Base-by-base conservation (phyloP, 2,797 vertebrate genomes). In the Hydrocynus forskahlii region DNA sequence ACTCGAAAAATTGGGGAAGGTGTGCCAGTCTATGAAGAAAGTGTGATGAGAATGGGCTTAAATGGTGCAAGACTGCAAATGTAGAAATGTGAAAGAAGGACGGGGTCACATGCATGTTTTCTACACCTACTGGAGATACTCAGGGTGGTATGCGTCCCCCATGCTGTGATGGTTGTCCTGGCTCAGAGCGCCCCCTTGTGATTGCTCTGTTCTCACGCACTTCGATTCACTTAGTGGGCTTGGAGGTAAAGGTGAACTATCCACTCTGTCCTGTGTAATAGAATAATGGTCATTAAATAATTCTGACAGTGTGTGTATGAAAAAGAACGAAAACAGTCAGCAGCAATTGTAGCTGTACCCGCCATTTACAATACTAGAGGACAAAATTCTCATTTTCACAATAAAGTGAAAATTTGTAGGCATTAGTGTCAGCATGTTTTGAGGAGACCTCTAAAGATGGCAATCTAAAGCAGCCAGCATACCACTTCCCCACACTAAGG, bases 181-280 rank as follows among this genome's bases (percentile, higher is more conserved):
- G 64, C 25, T 80, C 35, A 74, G 16, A 78, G 55, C 29, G 25
- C 83, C 82, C 77, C 81, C 83, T 80, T 82, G 81, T 85, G 85
- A 72, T 70, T 80, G 21, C 21, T 78, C 72, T 57, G 48, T 67
- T 76, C 25, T 84, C 62, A 40, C 84, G 67, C 43, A 43, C 48
- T 85, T 83, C 10, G 50, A 19, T 38, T 74, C 59, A 62, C 35
- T 59, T 29, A 6, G 14, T 69, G 38, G 13, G 13, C 35, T 45
- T 21, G 45, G 6, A 45, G 21, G 35, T 68, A 59, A 64, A 19
- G 1, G 43, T 78, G 38, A 21, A 48, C 52, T 60, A 64, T 54
- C 66, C 21, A 2, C 35, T 19, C 8, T 76, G 19, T 59, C 21
- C 84, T 86, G 17, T 55, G 45, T 29, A n/a, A 8, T 35, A 69